Evolutionary conservation across 2,888 invertebrate species (phyloP).

Genomic region (Dynastes maya): DNA sequence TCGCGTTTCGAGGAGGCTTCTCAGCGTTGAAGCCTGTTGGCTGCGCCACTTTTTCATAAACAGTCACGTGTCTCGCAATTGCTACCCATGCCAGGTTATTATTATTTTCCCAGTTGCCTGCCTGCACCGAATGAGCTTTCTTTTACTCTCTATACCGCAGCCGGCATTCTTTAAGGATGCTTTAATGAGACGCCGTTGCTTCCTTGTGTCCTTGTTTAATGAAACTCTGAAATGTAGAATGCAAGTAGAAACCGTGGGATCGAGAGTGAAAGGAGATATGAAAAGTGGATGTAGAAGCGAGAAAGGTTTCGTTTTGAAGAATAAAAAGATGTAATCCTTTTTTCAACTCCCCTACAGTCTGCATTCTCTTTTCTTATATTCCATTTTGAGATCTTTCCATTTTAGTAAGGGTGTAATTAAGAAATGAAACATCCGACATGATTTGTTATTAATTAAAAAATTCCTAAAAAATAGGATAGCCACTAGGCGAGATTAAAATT

Average conservation of each 20-base stretch:
- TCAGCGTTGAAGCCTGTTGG: too few species aligned
- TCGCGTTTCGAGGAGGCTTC: too few species aligned
- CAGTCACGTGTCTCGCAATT: too few species aligned
- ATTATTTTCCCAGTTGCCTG: slow-evolving; percentile 10
- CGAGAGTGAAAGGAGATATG: background rate
- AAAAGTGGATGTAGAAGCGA: background rate
- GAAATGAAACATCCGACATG: too few species aligned
- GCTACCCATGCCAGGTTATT: slow-evolving; percentile 10
- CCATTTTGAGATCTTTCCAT: too few species aligned
- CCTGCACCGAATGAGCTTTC: slow-evolving; percentile 16
- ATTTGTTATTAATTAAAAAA: too few species aligned
- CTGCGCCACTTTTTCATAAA: too few species aligned
- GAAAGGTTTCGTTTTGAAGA: background rate
- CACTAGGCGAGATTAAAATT: too few species aligned
- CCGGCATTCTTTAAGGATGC: background rate
- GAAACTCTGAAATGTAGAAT: background rate
- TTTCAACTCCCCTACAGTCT: too few species aligned
- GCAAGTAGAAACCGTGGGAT: background rate
- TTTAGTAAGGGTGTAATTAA: too few species aligned
- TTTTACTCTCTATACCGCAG: background rate
- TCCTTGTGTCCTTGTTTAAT: background rate
- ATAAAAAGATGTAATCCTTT: background rate
- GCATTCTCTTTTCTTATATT: too few species aligned
- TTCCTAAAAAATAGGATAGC: too few species aligned
- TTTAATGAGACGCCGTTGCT: slow-evolving; percentile 4